Evolutionary conservation across 2,797 vertebrate genomes (phyloP).

Genomic region (Propithecus perrieri): DNA sequence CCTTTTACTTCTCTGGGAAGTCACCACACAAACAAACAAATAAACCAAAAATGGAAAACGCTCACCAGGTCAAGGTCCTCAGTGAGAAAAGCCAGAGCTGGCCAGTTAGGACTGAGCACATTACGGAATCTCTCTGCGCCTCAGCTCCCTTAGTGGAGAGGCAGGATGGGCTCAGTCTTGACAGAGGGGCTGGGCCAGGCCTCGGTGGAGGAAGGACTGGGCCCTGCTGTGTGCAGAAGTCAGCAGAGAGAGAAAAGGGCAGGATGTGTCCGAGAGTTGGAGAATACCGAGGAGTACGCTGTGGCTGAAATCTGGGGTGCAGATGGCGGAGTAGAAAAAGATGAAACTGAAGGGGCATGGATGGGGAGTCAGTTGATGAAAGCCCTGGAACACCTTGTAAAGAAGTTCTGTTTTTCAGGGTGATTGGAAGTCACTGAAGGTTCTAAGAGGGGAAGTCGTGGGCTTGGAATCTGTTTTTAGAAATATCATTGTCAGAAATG

Average conservation of each 20-base stretch:
- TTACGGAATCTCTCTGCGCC: neutral
- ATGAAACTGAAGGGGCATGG: neutral
- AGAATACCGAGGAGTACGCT: neutral
- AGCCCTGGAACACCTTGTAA: neutral
- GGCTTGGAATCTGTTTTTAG: neutral
- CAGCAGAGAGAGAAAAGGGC: neutral
- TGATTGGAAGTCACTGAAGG: neutral
- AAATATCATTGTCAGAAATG: neutral
- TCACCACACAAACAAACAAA: neutral
- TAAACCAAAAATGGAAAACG: neutral
- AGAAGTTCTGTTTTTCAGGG: neutral
- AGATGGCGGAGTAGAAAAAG: neutral
- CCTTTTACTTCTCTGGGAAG: neutral
- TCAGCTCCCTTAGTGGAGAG: neutral
- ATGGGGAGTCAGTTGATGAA: neutral
- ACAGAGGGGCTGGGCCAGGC: neutral
- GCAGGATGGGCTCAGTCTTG: neutral
- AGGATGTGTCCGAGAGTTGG: neutral
- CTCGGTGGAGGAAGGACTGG: neutral
- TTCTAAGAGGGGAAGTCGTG: neutral
- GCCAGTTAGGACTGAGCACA: neutral
- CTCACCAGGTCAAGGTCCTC: neutral
- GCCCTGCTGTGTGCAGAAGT: neutral
- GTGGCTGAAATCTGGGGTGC: neutral
- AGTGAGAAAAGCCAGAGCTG: neutral